Conservation (phyloP, 2,888 invertebrate genomes). For the Athetis lepigone region DNA sequence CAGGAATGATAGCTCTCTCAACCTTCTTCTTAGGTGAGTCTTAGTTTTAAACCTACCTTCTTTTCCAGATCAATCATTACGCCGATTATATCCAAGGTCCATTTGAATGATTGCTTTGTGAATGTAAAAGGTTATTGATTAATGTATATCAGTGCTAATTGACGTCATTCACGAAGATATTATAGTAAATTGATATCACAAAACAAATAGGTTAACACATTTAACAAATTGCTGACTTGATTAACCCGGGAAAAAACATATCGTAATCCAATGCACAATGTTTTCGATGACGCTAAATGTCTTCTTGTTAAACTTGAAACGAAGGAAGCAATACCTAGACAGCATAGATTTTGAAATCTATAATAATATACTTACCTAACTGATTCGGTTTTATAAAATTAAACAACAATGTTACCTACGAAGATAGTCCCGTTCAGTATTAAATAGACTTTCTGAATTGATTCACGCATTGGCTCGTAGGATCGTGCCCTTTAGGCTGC, state of each 20-base stretch:
- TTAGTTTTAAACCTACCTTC: conserved; percentile 16
- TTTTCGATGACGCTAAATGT: conserved; percentile 22
- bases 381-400: not conserved
- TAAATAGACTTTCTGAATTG: conserved; percentile 14
- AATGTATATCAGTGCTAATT: conserved; percentile 5
- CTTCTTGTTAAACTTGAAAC: conserved; percentile 5
- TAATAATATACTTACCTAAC: too few species aligned
- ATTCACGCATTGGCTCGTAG: conserved; percentile 19
- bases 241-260: conserved; percentile 36
- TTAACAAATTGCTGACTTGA: conserved; percentile 28
- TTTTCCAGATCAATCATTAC: conserved; percentile 1
- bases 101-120: not conserved
- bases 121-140: conserved; percentile 15
- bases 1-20: conserved; percentile 88
- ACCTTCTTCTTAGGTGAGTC: conserved; percentile 88
- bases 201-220: conserved; percentile 25
- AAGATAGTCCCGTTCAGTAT: not conserved
- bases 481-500: conserved; percentile 41
- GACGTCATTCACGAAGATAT: conserved; percentile 5
- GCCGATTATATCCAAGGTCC: conserved; percentile 5
- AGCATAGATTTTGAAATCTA: conserved; percentile 6
- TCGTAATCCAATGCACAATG: conserved; percentile 15
- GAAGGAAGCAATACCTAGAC: not conserved
- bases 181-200: conserved; percentile 17
- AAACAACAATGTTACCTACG: not conserved